Conservation (phyloP, 2,113 vertebrate species). For the Periophthalmodon schlosseri region DNA sequence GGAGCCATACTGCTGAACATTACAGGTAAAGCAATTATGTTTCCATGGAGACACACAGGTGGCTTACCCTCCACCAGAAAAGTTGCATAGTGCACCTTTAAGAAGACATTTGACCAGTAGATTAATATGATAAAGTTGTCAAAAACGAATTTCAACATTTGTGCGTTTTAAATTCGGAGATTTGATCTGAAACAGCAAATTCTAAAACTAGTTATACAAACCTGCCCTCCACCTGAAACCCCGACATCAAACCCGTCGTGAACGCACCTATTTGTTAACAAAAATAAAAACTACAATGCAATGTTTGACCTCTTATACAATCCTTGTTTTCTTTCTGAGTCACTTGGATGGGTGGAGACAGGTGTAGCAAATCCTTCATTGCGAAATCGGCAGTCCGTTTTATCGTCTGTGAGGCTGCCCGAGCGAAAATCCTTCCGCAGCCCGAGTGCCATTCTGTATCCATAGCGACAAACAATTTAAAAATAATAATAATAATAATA, state of each 20-base stretch:
- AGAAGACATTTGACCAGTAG: too few relatives aligned
- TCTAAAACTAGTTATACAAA: too few relatives aligned
- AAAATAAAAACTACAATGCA: constrained; percentile 19
- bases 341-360: constrained; percentile 56
- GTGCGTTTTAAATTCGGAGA: neutral
- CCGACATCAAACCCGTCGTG: neutral
- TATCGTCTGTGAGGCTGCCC: constrained; percentile 52
- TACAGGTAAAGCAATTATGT: too few relatives aligned
- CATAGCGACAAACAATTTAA: constrained; percentile 73
- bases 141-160: too few relatives aligned
- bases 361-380: constrained; percentile 56
- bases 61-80: too few relatives aligned
- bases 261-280: neutral
- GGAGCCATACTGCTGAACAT: too few relatives aligned
- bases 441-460: constrained; percentile 65
- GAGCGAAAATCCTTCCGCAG: constrained; percentile 68
- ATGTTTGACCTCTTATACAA: constrained; percentile 53
- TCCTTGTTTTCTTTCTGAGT: constrained; percentile 56
- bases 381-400: constrained; percentile 56
- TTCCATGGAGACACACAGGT: too few relatives aligned
- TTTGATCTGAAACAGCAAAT: neutral
- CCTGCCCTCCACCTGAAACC: neutral
- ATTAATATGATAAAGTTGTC: too few relatives aligned
- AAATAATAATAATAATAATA: constrained; percentile 52
- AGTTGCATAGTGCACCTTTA: too few relatives aligned